Evolutionary conservation across 2,797 vertebrate species (phyloP).

Genomic region (Pristis pectinata): DNA sequence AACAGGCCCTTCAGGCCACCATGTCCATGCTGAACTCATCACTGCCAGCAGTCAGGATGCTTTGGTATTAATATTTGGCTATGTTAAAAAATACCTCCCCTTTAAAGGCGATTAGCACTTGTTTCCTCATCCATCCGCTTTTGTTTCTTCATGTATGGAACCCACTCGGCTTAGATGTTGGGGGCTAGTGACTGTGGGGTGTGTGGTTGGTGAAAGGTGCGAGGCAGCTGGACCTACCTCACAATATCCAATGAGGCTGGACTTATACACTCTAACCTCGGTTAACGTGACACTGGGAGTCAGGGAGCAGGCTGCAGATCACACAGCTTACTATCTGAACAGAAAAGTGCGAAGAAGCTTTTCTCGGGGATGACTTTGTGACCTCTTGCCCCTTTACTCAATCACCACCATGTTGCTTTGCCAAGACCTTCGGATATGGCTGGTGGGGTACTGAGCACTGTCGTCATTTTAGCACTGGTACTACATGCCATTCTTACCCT

Average conservation of each 20-base stretch:
- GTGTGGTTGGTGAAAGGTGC: no score
- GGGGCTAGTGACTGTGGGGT: no score
- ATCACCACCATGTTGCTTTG: not conserved
- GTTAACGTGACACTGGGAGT: not conserved
- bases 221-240: not conserved
- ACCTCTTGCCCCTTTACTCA: not conserved
- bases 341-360: no score
- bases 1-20: no score
- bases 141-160: not conserved
- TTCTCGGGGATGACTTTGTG: not conserved
- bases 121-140: not conserved
- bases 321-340: not conserved
- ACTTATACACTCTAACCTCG: not conserved
- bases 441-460: not conserved
- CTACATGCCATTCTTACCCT: no score
- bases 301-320: not conserved
- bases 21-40: not conserved
- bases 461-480: not conserved
- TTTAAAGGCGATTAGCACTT: not conserved
- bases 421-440: not conserved
- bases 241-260: not conserved
- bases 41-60: not conserved
- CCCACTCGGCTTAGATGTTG: no score
- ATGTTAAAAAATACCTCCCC: not conserved
- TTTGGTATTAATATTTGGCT: not conserved